Evolutionary conservation across 2,888 invertebrate species (phyloP).

Genomic region (Diachrysia chrysitis): DNA sequence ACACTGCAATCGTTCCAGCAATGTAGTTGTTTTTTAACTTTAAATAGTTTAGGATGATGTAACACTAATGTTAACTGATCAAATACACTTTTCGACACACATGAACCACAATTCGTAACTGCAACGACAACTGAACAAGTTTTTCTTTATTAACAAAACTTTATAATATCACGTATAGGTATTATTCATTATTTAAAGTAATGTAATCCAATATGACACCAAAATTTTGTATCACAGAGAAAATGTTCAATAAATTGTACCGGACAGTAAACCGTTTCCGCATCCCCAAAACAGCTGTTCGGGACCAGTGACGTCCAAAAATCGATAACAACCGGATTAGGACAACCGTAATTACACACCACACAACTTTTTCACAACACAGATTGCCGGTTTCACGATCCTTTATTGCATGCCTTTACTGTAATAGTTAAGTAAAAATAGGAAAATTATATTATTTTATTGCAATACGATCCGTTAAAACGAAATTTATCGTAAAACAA

Average conservation of each 20-base stretch:
- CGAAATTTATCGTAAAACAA: conserved; percentile 23
- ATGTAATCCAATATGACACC: conserved; percentile 28
- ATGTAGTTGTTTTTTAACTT: conserved; percentile 36
- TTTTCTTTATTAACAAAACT: conserved; percentile 6
- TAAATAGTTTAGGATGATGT: conserved; percentile 29
- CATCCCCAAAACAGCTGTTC: conserved; percentile 85
- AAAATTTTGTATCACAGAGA: conserved; percentile 29
- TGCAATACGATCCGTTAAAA: conserved; percentile 30
- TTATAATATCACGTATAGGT: background rate
- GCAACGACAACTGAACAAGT: background rate
- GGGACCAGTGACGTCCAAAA: conserved; percentile 74
- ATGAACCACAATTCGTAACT: conserved; percentile 13
- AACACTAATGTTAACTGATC: conserved; percentile 28
- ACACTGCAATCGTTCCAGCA: conserved; percentile 40
- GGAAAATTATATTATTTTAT: conserved; percentile 31
- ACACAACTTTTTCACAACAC: conserved; percentile 77
- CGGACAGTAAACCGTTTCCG: conserved; percentile 67
- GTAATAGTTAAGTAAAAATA: conserved; percentile 59
- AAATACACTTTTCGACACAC: conserved; percentile 36
- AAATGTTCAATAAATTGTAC: conserved; percentile 32
- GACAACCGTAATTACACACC: conserved; percentile 71
- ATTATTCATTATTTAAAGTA: conserved; percentile 22
- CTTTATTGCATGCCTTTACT: conserved; percentile 66
- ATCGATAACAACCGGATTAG: conserved; percentile 80
- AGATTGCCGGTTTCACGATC: conserved; percentile 73